Evolutionary conservation across 2,113 vertebrate species (phyloP).

Genomic region (Himantopus leucocephalus): DNA sequence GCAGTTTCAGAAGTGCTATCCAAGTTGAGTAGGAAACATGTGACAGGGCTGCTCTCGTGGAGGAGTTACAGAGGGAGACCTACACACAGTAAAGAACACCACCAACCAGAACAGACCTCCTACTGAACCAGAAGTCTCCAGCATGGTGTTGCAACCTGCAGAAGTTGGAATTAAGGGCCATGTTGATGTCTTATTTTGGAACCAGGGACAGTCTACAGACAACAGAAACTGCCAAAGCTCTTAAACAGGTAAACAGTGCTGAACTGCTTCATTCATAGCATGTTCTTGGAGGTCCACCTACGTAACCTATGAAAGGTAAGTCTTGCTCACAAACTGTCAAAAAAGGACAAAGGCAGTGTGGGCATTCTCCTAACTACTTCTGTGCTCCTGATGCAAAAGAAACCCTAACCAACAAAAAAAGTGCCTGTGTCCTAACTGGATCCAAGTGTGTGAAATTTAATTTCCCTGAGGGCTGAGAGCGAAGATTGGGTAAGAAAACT

Average conservation of each 20-base stretch:
- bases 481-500: conserved; percentile 65
- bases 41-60: not conserved
- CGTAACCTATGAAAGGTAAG: not conserved
- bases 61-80: not conserved
- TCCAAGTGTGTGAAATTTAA: conserved; percentile 63
- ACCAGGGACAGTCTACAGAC: not conserved
- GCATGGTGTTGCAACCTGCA: not conserved
- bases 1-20: not conserved
- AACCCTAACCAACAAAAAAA: not conserved
- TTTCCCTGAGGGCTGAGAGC: conserved; percentile 54
- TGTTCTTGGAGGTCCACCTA: not conserved
- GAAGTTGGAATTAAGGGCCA: not conserved
- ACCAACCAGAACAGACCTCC: not conserved
- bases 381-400: not conserved
- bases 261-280: not conserved
- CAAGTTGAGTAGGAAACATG: not conserved
- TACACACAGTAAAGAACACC: not conserved
- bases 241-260: not conserved
- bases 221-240: not conserved
- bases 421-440: conserved; percentile 5
- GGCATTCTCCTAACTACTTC: not conserved
- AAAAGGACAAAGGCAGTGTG: not conserved
- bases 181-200: not conserved
- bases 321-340: not conserved
- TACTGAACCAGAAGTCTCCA: not conserved